These are phyloP conservation scores for Kryptopterus vitreolus DNA, from an alignment of 2,797 vertebrate genomes.

Conservation along the genomic window DNA sequence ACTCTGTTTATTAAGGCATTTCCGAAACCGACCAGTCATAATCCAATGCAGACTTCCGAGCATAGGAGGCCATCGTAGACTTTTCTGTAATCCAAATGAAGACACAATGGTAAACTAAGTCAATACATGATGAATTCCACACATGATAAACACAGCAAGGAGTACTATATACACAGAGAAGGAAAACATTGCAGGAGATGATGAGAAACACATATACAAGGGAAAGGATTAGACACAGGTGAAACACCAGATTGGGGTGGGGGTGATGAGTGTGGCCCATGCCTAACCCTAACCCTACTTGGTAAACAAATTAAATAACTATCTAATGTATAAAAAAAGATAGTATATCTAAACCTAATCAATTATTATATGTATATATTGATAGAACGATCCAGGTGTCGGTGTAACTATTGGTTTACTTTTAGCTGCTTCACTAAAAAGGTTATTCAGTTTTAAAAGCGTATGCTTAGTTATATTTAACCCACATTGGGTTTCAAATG, in stretches of 20 bases:
- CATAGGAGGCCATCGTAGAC: background rate
- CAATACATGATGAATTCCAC: background rate
- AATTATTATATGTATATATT: background rate
- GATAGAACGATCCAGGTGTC: background rate
- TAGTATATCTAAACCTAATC: background rate
- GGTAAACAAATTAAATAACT: too few relatives aligned
- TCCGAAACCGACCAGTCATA: background rate
- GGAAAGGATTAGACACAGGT: background rate
- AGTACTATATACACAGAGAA: background rate
- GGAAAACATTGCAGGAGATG: background rate
- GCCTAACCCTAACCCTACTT: too few relatives aligned
- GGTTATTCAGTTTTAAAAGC: background rate
- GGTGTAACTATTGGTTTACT: background rate
- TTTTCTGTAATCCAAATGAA: constrained; percentile 1
- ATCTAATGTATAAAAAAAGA: background rate
- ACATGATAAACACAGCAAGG: constrained; percentile 2
- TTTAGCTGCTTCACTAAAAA: background rate
- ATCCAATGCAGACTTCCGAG: constrained; percentile 20
- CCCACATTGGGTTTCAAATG: background rate
- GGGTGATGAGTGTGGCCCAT: too few relatives aligned
- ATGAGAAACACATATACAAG: background rate
- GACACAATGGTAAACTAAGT: background rate
- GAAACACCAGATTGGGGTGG: background rate
- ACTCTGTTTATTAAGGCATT: constrained; percentile 18
- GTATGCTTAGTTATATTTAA: background rate